Conservation (phyloP, 2,113 vertebrate species). For the Enhydra lutris region DNA sequence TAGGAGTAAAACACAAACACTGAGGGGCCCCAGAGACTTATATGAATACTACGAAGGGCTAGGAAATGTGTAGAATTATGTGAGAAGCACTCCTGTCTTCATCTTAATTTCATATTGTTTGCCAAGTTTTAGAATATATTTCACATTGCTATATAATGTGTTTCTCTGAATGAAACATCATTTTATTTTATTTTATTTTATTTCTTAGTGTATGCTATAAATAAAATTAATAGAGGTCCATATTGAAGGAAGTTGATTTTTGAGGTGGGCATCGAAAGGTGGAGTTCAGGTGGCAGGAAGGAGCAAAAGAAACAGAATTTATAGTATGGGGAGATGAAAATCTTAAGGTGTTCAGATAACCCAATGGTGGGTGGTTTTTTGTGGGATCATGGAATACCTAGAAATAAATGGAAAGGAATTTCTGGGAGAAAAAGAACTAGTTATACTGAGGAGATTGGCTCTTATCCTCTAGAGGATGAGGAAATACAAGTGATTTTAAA, state of each 20-base stretch:
- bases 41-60: neutral
- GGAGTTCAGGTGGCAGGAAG: neutral
- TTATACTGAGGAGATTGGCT: neutral
- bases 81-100: neutral
- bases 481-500: neutral
- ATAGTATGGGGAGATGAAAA: neutral
- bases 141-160: neutral
- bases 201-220: neutral
- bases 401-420: neutral
- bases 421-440: neutral
- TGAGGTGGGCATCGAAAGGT: neutral
- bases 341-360: neutral
- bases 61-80: neutral
- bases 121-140: neutral
- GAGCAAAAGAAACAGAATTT: neutral
- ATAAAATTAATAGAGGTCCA: neutral
- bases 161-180: neutral
- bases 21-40: neutral
- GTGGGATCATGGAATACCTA: neutral
- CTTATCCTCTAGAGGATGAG: neutral
- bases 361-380: neutral
- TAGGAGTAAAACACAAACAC: neutral
- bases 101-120: neutral
- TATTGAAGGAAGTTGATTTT: neutral
- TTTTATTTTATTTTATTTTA: neutral